Evolutionary conservation across 1,140 invertebrate genomes (phyloP).

Genomic region (Nebria ingens): DNA sequence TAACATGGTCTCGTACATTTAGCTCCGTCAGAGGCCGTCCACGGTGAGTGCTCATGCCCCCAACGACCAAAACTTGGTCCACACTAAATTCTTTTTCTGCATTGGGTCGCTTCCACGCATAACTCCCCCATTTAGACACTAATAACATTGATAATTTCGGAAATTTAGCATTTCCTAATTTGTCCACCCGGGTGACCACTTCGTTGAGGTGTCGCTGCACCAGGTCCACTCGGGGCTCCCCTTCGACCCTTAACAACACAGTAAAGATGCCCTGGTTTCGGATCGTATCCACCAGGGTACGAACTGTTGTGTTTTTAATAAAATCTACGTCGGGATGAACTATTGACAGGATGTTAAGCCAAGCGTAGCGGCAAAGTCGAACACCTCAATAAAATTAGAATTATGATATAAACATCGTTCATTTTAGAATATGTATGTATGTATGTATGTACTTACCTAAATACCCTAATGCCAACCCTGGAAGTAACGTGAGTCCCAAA

Average conservation of each 20-base stretch:
- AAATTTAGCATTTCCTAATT: slow-evolving; percentile 43
- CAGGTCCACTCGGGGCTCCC: slow-evolving; percentile 30
- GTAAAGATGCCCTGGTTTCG: slow-evolving; percentile 59
- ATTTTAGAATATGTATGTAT: not conserved
- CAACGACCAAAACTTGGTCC: slow-evolving; percentile 59
- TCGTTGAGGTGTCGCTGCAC: slow-evolving; percentile 29
- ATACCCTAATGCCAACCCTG: not conserved
- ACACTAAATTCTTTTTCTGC: slow-evolving; percentile 46
- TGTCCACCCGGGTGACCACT: slow-evolving; percentile 35
- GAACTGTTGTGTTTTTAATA: slow-evolving; percentile 48
- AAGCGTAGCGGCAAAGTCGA: not conserved
- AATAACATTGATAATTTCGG: slow-evolving; percentile 48
- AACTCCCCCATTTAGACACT: slow-evolving; percentile 53
- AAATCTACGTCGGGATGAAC: slow-evolving; percentile 43
- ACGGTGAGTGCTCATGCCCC: slow-evolving; percentile 44
- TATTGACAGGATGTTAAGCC: not conserved
- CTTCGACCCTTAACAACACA: slow-evolving; percentile 50
- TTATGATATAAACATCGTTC: not conserved
- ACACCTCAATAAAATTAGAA: not conserved
- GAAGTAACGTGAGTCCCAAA: not conserved
- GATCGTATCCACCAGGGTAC: slow-evolving; percentile 53
- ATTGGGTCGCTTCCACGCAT: slow-evolving; percentile 46
- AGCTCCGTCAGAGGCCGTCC: slow-evolving; percentile 54
- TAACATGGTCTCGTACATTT: slow-evolving; percentile 72
- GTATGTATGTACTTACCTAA: not conserved